Percentiles rank a stretch among this genome's conserved stretches.
These are phyloP conservation scores for Petromus typicus DNA, from an alignment of 2,113 vertebrate genomes.

Conservation along the genomic window DNA sequence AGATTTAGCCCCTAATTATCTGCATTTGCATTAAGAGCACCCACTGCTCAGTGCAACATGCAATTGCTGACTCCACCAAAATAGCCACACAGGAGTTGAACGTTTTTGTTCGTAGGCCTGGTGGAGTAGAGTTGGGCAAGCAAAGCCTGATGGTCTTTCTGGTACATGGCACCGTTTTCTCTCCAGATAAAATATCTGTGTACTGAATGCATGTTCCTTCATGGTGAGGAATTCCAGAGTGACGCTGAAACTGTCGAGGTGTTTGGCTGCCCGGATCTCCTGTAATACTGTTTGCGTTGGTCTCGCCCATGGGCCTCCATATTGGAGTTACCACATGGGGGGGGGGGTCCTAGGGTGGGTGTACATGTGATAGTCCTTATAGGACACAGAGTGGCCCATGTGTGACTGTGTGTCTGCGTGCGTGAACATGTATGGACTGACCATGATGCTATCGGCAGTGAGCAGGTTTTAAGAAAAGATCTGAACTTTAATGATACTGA, in stretches of 20 bases:
- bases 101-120: slow-evolving; percentile 53
- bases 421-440: not conserved
- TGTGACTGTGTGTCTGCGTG: not conserved
- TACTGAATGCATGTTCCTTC: not conserved
- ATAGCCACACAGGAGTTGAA: not conserved
- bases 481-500: not conserved
- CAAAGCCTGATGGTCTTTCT: slow-evolving; percentile 28
- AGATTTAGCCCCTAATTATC: slow-evolving; percentile 66
- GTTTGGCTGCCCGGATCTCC: not conserved
- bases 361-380: not conserved
- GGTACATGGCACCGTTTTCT: not conserved
- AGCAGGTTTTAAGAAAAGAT: slow-evolving; percentile 39
- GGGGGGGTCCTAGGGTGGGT: not conserved
- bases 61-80: slow-evolving; percentile 37
- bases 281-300: not conserved
- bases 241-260: not conserved
- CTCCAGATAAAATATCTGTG: not conserved
- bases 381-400: not conserved
- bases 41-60: slow-evolving; percentile 20
- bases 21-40: slow-evolving; percentile 52
- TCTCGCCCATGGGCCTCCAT: not conserved
- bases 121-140: slow-evolving; percentile 33
- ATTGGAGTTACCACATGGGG: not conserved
- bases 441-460: not conserved
- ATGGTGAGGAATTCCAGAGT: not conserved